Base-by-base conservation (phyloP, 1,140 invertebrate species). In the Camponotus vicinus region DNA sequence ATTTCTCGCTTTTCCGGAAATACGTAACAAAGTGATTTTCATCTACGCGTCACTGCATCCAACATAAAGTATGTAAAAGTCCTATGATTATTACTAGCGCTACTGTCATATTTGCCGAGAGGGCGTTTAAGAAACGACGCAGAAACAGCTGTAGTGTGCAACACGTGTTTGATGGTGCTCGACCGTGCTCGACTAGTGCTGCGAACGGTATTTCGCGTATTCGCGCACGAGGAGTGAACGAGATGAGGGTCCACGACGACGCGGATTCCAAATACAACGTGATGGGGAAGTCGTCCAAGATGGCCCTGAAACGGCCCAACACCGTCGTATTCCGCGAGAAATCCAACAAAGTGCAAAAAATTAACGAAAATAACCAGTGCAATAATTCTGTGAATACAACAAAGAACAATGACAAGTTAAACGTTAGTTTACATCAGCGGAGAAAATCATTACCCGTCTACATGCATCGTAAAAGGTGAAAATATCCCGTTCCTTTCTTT, bases 381-480 rank as follows among this genome's bases (percentile, higher is more conserved):
- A 88, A 42, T 59, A 57, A 8, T n/a, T 34, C 67, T 45, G 32
- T 40, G 21, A 76, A 27, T 2, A 32, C 59, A 55, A 18, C 3
- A 49, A 40, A 80, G 88, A 63, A 57, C 4, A 64, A 32, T 13
- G 91, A 94, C 2, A 95, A 94, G 83, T 85, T 73, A 1, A 95
- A 83, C 70, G 6, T 92, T 9, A 95, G 82, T 73, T 89, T 96
- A 27, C 95, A 95, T 76, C 95, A 96, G 76, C 95, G 96, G 73
- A 91, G 94, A 79, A 95, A 95, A 86, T 93, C 93, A n/a, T 89
- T 96, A 67, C 96, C 96, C 4, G 95, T 96, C 45, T 96, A 95
- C 82, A 93, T 91, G 57, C 93, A 95, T 49, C 92, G 94, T 49
- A 95, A 96, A 90, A 93, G 90, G 95, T 95, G 88, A 85, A 90